These are phyloP conservation scores for Cybosia mesomella DNA, from an alignment of 2,888 invertebrate species.

Conservation along the genomic window DNA sequence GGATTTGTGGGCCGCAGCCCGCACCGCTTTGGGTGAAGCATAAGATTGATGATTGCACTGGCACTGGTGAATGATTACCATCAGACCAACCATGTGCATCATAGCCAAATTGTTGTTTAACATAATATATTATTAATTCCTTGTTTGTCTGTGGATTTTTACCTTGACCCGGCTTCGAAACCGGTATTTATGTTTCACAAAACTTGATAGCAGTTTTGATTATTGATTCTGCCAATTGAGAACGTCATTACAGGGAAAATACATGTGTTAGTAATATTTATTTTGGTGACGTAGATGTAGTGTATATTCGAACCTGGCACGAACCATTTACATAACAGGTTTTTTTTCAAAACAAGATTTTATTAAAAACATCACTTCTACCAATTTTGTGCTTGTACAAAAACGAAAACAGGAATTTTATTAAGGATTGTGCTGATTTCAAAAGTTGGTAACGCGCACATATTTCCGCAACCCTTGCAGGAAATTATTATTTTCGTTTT, in stretches of 20 bases:
- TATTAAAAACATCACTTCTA: no score
- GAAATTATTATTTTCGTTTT: no score
- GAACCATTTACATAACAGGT: background rate
- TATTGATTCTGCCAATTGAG: slow-evolving; percentile 2
- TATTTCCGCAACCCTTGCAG: no score
- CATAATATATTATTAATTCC: background rate
- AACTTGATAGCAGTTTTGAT: background rate
- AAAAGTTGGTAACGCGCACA: no score
- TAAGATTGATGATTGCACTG: background rate
- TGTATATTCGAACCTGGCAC: slow-evolving; percentile 1
- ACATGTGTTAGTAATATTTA: background rate
- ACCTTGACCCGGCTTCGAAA: background rate
- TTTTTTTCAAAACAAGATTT: background rate
- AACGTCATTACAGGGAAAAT: background rate
- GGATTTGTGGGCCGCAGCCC: no score
- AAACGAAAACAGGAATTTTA: no score
- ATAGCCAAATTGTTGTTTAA: background rate
- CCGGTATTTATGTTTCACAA: background rate
- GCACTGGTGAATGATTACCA: background rate
- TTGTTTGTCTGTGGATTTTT: background rate
- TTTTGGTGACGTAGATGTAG: slow-evolving; percentile 1
- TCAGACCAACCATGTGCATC: background rate
- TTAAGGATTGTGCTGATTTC: no score
- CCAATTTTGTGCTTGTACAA: no score
- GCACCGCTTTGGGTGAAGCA: no score